These are phyloP conservation scores for Porites rus DNA, from an alignment of 92 coral and sea anemone genomes.

Conservation along the genomic window DNA sequence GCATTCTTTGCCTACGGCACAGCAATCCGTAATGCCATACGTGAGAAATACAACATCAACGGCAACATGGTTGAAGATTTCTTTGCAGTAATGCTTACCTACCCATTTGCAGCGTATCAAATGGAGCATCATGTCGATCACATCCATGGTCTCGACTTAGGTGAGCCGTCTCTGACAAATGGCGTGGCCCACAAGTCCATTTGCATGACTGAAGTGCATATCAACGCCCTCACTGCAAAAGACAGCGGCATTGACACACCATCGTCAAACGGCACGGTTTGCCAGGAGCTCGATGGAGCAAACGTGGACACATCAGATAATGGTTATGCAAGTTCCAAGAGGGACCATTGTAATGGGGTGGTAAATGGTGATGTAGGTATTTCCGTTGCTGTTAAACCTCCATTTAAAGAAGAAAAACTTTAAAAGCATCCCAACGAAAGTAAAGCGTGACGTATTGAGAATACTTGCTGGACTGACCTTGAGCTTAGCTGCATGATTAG, in stretches of 20 bases:
- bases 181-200: neutral
- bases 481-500: too few species aligned
- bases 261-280: too few species aligned
- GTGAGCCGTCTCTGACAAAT: neutral
- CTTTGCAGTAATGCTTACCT: slow-evolving; percentile 67
- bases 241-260: neutral
- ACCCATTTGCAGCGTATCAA: slow-evolving; percentile 83
- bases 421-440: too few species aligned
- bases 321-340: too few species aligned
- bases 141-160: slow-evolving; percentile 2
- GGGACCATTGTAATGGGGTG: too few species aligned
- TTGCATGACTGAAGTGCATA: slow-evolving; percentile 10
- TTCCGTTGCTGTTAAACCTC: too few species aligned
- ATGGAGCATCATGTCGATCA: slow-evolving; percentile 75
- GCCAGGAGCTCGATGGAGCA: too few species aligned
- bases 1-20: slow-evolving; percentile 81
- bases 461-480: too few species aligned
- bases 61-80: slow-evolving; percentile 83
- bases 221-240: slow-evolving; percentile 8
- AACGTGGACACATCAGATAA: too few species aligned
- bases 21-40: slow-evolving; percentile 67
- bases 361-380: too few species aligned
- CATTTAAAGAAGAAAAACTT: too few species aligned
- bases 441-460: too few species aligned
- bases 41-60: slow-evolving; percentile 73